Base-by-base conservation (phyloP, 1,140 invertebrate genomes). In the Campoletis sonorensis region DNA sequence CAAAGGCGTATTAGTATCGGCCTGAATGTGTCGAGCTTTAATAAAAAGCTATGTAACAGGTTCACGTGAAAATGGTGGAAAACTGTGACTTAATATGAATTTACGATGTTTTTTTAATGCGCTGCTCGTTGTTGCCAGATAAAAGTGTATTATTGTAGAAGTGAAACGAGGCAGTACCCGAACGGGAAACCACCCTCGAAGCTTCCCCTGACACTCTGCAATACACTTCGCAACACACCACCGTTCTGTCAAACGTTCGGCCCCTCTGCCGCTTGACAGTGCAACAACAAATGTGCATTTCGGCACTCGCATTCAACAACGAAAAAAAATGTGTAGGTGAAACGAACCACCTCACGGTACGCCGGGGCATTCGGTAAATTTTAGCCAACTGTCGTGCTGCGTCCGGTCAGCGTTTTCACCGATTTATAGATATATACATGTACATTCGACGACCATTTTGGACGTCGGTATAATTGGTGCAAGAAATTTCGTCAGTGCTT, bases 1-100 rank as follows among this genome's bases (percentile, higher is more conserved):
- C 18, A 1, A 16, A 16, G 26, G n/a, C 21, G 79, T 71, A 21
- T 71, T 68, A 73, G 80, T 58, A 82, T 82, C n/a, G 79, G 64
- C 78, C 49, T 54, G 72, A 77, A 82, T 70, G 61, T 67, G 75
- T 73, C 30, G 81, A 71, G 77, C 80, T 80, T 87, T 89, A 89
- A 89, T 88, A 88, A 85, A 87, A 88, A 88, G 84, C 87, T 87
- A 89, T 88, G 87, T 88, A 88, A 88, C 86, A 87, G 87, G 85
- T 89, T 86, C 85, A 85, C 83, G 73, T 40, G 84, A 85, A 87
- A 88, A 88, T 87, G 84, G 85, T 84, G 86, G 83, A 86, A 86
- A 85, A 85, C 83, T 84, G 81, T 81, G 81, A 82, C 83, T 81
- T 89, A 88, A 88, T 86, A 83, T 84, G 82, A 87, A 88, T 88